Evolutionary conservation across 92 coral and sea anemone genomes (phyloP).

Genomic region (Pocillopora meandrina): DNA sequence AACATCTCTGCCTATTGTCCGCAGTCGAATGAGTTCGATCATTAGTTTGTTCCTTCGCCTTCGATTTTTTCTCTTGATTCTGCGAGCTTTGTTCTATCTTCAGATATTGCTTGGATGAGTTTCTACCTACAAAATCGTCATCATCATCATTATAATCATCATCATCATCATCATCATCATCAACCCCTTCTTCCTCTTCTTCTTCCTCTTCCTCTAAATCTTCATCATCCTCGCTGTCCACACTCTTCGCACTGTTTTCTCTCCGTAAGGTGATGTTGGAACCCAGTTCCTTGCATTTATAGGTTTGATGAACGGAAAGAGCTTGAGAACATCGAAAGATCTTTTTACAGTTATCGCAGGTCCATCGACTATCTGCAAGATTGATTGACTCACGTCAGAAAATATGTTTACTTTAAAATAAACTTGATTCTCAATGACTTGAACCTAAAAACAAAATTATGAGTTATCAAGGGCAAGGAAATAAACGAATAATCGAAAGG

Average conservation of each 20-base stretch:
- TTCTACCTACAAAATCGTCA: neutral
- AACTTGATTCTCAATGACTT: neutral
- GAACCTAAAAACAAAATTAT: neutral
- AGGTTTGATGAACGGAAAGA: constrained; percentile 16
- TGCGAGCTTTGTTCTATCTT: neutral
- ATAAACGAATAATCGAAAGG: neutral
- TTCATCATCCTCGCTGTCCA: neutral
- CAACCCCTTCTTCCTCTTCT: too few species aligned
- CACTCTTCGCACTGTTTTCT: neutral
- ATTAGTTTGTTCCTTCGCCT: neutral
- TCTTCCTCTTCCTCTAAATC: too few species aligned
- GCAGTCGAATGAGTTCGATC: neutral
- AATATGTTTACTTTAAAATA: neutral
- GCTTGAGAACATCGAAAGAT: constrained; percentile 16
- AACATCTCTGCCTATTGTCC: neutral
- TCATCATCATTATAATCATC: neutral
- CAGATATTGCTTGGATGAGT: neutral
- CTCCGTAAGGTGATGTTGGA: neutral
- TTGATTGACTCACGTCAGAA: neutral
- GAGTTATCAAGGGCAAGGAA: neutral
- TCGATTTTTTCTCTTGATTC: neutral
- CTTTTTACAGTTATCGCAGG: constrained; percentile 18
- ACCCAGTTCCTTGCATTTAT: constrained; percentile 8
- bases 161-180: too few species aligned
- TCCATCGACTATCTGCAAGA: constrained; percentile 7